Percentiles rank a stretch among this genome's conserved stretches.
Evolutionary conservation across 2,113 vertebrate genomes (phyloP).

Genomic region (Mobula birostris): DNA sequence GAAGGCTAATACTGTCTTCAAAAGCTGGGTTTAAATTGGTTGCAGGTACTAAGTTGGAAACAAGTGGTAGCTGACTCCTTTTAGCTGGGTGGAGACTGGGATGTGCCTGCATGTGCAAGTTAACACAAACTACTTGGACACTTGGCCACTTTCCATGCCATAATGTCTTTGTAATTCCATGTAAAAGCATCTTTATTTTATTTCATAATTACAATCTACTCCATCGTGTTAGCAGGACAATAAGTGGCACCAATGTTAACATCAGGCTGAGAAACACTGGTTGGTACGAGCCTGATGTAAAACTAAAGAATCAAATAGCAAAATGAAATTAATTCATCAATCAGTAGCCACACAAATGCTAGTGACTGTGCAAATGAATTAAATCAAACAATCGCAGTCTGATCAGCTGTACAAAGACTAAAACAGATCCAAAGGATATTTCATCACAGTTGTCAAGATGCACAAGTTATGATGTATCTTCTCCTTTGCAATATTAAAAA

Average conservation of each 20-base stretch:
- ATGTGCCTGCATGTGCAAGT: too few relatives aligned
- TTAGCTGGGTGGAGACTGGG: too few relatives aligned
- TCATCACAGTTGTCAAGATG: constrained; percentile 27
- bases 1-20: too few relatives aligned
- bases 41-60: too few relatives aligned
- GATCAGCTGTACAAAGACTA: constrained; percentile 24
- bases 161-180: not conserved
- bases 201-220: not conserved
- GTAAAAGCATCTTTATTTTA: not conserved
- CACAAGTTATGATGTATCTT: not conserved
- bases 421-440: not conserved
- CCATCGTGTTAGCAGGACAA: not conserved
- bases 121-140: not conserved
- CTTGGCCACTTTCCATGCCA: not conserved
- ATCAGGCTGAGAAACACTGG: not conserved
- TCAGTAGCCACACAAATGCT: not conserved
- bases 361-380: constrained; percentile 24
- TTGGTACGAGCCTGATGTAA: not conserved
- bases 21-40: too few relatives aligned
- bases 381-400: not conserved
- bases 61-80: too few relatives aligned
- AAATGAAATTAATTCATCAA: constrained; percentile 29
- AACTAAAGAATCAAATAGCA: not conserved
- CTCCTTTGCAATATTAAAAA: not conserved
- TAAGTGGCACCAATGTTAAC: not conserved